Conservation (phyloP, 2,113 vertebrate species). For the Donacobius atricapilla region DNA sequence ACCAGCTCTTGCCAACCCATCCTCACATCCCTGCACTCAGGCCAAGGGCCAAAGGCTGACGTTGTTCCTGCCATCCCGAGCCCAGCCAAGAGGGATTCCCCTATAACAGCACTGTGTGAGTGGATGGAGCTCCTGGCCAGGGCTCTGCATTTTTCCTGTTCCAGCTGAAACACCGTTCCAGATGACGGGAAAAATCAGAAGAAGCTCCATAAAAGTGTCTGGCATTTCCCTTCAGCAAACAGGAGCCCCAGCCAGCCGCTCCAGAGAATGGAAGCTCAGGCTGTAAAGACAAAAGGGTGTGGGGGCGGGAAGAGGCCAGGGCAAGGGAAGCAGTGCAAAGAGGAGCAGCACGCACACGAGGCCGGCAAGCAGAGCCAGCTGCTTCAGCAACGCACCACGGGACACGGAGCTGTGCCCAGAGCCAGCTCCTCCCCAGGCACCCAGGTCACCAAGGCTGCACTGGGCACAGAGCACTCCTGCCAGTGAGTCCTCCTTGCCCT, state of each 20-base stretch:
- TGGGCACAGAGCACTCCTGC: rapidly evolving
- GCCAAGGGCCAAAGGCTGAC: neutral
- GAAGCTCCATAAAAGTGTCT: slow-evolving; percentile 15
- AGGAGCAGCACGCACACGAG: neutral
- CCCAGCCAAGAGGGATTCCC: neutral
- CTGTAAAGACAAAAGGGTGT: slow-evolving; percentile 7
- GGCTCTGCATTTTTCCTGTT: neutral
- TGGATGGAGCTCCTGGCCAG: neutral
- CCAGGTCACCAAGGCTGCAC: rapidly evolving
- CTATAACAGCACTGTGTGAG: neutral
- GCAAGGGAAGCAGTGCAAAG: neutral
- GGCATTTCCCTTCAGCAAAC: neutral
- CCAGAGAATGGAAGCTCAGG: neutral
- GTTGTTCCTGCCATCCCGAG: neutral
- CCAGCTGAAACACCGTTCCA: neutral
- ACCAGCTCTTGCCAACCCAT: rapidly evolving
- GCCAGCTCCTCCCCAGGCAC: neutral
- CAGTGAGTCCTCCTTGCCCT: neutral
- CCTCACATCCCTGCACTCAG: neutral
- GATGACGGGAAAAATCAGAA: neutral
- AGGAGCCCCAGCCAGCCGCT: neutral
- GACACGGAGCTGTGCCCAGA: neutral
- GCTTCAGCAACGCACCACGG: rapidly evolving
- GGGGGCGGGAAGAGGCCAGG: neutral
- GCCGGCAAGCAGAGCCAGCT: neutral